Percentiles rank a stretch among this genome's conserved stretches.
Conservation (phyloP, 1,140 invertebrate species). For the Polypedilum vanderplanki region DNA sequence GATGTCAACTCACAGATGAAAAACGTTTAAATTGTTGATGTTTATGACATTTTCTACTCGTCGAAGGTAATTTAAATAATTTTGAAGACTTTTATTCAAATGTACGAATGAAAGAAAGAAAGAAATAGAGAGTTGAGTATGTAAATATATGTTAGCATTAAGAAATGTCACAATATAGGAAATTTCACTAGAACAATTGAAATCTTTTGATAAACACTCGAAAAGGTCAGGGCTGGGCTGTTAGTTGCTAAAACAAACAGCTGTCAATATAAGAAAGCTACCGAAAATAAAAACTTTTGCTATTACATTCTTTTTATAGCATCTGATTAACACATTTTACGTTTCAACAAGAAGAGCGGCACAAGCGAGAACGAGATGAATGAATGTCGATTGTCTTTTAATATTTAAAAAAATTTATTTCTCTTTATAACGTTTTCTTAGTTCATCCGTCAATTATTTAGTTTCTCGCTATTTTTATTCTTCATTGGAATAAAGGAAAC, state of each 20-base stretch:
- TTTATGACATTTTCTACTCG: neutral
- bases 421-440: slow-evolving; percentile 3
- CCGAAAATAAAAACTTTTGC: slow-evolving; percentile 21
- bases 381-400: neutral
- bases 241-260: neutral
- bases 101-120: neutral
- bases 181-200: slow-evolving; percentile 15
- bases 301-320: slow-evolving; percentile 23
- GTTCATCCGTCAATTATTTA: neutral
- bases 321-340: slow-evolving; percentile 28
- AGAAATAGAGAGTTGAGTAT: neutral
- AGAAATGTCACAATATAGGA: neutral
- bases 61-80: no score
- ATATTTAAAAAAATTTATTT: slow-evolving; percentile 14
- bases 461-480: neutral
- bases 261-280: neutral
- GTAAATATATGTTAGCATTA: neutral
- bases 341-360: neutral
- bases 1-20: neutral
- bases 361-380: neutral
- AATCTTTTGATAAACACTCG: neutral
- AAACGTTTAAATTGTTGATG: neutral
- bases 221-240: slow-evolving; percentile 5
- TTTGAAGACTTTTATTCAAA: neutral
- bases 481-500: neutral